Percentiles rank a stretch among this genome's conserved stretches.
Evolutionary conservation across 2,113 vertebrate species (phyloP).

Genomic region (Manacus vitellinus): DNA sequence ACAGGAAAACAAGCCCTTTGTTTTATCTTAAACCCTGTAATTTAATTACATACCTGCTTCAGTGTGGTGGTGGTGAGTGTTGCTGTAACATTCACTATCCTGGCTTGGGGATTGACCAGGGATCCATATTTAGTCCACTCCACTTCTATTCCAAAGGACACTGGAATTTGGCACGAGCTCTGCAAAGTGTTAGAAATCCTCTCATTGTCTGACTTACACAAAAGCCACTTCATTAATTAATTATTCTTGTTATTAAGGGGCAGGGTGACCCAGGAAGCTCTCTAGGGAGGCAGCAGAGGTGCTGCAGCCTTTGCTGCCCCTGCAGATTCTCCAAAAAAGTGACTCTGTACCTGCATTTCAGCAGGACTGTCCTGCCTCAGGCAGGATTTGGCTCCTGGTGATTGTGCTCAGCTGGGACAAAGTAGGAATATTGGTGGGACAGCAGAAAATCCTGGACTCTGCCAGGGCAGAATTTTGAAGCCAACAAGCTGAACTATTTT

Average conservation of each 20-base stretch:
- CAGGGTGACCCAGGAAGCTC: neutral
- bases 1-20: neutral
- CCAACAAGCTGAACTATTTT: neutral
- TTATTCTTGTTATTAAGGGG: neutral
- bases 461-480: neutral
- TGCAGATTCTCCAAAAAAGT: neutral
- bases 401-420: neutral
- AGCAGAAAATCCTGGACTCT: neutral
- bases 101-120: constrained; percentile 88
- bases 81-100: constrained; percentile 83
- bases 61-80: constrained; percentile 35
- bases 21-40: neutral
- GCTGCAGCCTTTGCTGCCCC: neutral
- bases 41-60: constrained; percentile 60
- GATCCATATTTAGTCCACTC: constrained; percentile 92
- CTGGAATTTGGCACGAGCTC: constrained; percentile 83
- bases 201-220: neutral
- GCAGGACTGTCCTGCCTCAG: neutral
- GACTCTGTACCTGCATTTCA: neutral
- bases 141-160: constrained; percentile 84
- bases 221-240: neutral
- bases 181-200: constrained; percentile 10
- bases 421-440: neutral
- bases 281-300: neutral
- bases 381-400: neutral